Evolutionary conservation across 1,140 invertebrate genomes (phyloP).

Genomic region (Rhyzopertha dominica): DNA sequence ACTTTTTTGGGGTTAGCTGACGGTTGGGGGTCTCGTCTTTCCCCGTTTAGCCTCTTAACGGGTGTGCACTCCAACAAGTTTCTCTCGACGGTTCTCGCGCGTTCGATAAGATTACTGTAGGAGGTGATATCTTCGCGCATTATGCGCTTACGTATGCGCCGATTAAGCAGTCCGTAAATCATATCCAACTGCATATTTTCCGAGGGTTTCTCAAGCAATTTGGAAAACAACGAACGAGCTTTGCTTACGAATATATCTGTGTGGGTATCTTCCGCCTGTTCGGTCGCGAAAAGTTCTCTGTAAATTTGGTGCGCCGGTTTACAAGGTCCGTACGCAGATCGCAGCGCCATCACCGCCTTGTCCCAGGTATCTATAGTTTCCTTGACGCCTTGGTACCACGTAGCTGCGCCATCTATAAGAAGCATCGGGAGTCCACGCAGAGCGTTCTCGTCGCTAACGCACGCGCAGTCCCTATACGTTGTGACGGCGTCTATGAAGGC

Average conservation of each 20-base stretch:
- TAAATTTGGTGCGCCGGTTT: slow-evolving; percentile 1
- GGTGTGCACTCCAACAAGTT: too few species aligned
- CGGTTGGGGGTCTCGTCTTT: background rate
- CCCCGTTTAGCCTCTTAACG: too few species aligned
- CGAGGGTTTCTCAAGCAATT: slow-evolving; percentile 9
- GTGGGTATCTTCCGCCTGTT: background rate
- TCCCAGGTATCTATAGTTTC: background rate
- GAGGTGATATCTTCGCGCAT: background rate
- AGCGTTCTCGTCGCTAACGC: slow-evolving; percentile 1
- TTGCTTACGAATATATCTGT: slow-evolving; percentile 5
- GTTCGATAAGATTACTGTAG: background rate
- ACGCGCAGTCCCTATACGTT: slow-evolving; percentile 1
- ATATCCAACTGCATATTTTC: slow-evolving; percentile 1
- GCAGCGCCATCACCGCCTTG: background rate
- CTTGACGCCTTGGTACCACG: slow-evolving; percentile 1
- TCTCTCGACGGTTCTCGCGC: background rate
- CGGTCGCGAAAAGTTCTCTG: slow-evolving; percentile 5
- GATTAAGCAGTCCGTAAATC: slow-evolving; percentile 1
- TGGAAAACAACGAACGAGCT: background rate
- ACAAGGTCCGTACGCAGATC: background rate
- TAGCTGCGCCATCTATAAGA: background rate
- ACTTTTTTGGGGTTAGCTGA: background rate
- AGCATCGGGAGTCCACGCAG: slow-evolving; percentile 3
- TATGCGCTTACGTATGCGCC: slow-evolving; percentile 14
- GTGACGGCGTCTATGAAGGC: slow-evolving; percentile 15